Evolutionary conservation across 2,888 invertebrate species (phyloP).

Genomic region (Margaritifera margaritifera): DNA sequence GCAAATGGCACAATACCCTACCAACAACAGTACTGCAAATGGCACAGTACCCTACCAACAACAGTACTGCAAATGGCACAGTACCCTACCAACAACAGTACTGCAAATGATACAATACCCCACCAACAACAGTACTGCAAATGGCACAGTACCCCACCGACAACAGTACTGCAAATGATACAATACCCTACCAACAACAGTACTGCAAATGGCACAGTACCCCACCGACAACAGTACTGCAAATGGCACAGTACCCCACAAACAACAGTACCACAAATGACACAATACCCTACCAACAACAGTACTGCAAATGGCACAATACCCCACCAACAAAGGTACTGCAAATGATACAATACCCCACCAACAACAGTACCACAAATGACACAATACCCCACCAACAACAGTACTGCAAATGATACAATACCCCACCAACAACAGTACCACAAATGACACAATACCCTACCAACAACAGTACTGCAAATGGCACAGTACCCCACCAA

Average conservation of each 20-base stretch:
- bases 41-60: background rate
- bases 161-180: background rate
- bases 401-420: background rate
- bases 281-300: background rate
- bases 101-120: background rate
- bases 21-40: background rate
- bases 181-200: background rate
- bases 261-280: background rate
- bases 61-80: background rate
- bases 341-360: background rate
- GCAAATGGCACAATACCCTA: background rate
- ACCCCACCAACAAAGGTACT: background rate
- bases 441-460: background rate
- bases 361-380: background rate
- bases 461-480: background rate
- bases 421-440: background rate
- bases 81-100: background rate
- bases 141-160: background rate
- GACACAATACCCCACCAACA: background rate
- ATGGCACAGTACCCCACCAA: background rate
- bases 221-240: background rate
- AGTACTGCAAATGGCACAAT: background rate
- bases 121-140: background rate
- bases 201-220: background rate
- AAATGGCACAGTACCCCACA: too few relatives aligned